Conservation (phyloP, 2,113 vertebrate genomes). For the Clarias gariepinus region DNA sequence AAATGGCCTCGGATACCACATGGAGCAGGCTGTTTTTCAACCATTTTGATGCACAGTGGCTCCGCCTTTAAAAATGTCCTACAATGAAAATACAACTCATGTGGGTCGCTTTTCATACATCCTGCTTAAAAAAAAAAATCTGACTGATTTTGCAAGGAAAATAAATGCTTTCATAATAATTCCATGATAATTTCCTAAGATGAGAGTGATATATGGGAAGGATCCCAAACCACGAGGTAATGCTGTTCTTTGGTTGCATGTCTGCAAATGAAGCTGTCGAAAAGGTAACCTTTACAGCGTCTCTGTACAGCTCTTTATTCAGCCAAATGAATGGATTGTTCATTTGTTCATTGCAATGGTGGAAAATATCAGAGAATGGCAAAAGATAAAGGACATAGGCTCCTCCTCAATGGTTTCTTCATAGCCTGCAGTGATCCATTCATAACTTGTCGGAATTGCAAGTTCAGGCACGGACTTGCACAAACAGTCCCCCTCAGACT, state of each 20-base stretch:
- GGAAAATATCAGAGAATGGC: neutral
- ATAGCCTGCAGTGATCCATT: slow-evolving; percentile 20
- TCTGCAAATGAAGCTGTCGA: neutral
- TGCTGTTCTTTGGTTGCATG: slow-evolving; percentile 10
- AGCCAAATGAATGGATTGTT: neutral
- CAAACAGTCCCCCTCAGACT: neutral
- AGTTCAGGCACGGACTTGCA: neutral
- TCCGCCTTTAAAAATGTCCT: neutral
- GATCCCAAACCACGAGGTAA: neutral
- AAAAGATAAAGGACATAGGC: neutral
- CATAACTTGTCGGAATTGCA: neutral
- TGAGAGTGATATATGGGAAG: neutral
- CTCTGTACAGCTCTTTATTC: neutral
- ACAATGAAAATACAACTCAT: neutral
- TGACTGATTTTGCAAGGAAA: neutral
- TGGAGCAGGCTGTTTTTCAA: neutral
- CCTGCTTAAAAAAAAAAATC: neutral
- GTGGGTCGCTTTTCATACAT: neutral
- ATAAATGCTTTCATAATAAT: neutral
- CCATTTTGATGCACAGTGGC: neutral
- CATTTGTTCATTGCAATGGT: slow-evolving; percentile 2
- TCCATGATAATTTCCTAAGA: neutral
- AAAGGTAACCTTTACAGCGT: slow-evolving; percentile 1
- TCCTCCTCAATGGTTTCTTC: slow-evolving; percentile 17
- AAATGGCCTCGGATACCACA: neutral